These are phyloP conservation scores for Pseudeuparius sepicola DNA, from an alignment of 2,888 invertebrate genomes.

Conservation along the genomic window DNA sequence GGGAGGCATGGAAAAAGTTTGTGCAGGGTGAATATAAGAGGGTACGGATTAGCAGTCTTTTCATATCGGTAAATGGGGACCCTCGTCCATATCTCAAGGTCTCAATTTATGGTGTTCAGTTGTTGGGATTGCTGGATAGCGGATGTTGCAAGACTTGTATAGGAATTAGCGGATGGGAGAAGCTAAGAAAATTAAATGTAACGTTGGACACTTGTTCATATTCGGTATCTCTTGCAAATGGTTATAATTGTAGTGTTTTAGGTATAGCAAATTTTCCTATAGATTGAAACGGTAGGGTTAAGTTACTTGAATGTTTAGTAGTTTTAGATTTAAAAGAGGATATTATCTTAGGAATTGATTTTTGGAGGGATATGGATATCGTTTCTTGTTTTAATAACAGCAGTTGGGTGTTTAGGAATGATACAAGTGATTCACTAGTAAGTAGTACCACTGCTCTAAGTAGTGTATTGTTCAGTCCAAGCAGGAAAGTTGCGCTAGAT, in stretches of 20 bases:
- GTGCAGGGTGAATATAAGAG: conserved; percentile 4
- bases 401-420: conserved; percentile 3
- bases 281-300: conserved; percentile 9
- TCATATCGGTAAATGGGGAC: conserved; percentile 5
- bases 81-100: conserved; percentile 15
- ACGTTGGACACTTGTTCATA: neutral
- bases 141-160: conserved; percentile 12
- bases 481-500: conserved; percentile 4
- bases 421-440: no score
- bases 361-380: conserved; percentile 16
- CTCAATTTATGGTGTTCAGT: conserved; percentile 7
- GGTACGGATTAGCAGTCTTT: conserved; percentile 6
- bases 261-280: conserved; percentile 14
- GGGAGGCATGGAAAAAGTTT: conserved; percentile 14
- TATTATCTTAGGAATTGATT: conserved; percentile 16
- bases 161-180: conserved; percentile 11
- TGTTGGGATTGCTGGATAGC: conserved; percentile 13
- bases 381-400: conserved; percentile 5
- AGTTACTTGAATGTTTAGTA: conserved; percentile 13
- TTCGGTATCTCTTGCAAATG: conserved; percentile 12
- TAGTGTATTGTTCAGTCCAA: no score
- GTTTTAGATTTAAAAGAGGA: conserved; percentile 13
- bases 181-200: conserved; percentile 6
- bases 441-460: no score
- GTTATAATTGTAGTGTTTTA: conserved; percentile 9